Conservation (phyloP, 2,113 vertebrate genomes). For the Bujurquina vittata region DNA sequence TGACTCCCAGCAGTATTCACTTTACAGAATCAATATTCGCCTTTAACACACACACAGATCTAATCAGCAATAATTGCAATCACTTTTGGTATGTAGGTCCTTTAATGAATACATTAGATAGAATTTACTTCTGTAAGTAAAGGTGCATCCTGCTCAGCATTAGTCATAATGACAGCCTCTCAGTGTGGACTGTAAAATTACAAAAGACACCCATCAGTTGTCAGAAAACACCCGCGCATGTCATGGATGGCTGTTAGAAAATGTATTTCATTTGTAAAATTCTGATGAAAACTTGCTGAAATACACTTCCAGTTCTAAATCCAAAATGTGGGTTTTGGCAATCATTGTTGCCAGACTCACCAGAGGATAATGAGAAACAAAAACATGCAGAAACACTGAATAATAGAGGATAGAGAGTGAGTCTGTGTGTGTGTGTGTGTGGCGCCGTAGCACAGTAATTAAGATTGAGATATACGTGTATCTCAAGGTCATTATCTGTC, state of each 20-base stretch:
- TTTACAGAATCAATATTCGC: too few species aligned
- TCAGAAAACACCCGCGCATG: not conserved
- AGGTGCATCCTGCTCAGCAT: not conserved
- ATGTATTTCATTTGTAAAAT: not conserved
- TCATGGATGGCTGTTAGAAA: not conserved
- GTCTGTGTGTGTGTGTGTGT: not conserved
- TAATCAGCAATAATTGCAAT: too few species aligned
- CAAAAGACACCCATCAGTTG: not conserved
- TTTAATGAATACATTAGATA: too few species aligned
- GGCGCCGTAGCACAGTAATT: conserved; percentile 31
- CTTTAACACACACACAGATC: too few species aligned
- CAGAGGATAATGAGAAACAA: conserved; percentile 23
- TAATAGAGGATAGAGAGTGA: not conserved
- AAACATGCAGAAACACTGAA: not conserved
- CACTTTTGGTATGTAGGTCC: too few species aligned
- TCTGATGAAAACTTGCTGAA: not conserved
- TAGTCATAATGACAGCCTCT: not conserved
- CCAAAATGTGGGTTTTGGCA: conserved; percentile 3
- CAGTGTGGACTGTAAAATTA: not conserved
- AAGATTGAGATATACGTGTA: conserved; percentile 19
- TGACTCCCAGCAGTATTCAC: too few species aligned
- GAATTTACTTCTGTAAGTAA: too few species aligned
- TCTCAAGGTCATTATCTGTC: not conserved
- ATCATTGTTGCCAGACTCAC: not conserved
- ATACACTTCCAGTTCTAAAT: not conserved